Percentiles rank a stretch among this genome's conserved stretches.
Evolutionary conservation across 2,888 invertebrate species (phyloP).

Genomic region (Erpobdella octoculata): DNA sequence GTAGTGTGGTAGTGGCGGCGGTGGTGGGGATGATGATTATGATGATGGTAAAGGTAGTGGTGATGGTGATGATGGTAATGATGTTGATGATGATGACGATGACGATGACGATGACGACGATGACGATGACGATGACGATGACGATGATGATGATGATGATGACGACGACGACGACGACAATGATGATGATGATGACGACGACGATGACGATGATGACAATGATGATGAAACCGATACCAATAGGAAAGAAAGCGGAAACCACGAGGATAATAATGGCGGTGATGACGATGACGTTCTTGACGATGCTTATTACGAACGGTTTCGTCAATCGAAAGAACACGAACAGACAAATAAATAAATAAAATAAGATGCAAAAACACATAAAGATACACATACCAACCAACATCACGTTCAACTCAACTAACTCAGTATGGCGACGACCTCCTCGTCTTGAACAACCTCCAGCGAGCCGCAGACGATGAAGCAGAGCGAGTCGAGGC

Average conservation of each 20-base stretch:
- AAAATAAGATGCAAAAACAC: no score
- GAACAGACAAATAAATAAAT: no score
- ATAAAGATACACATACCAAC: not conserved
- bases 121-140: slow-evolving; percentile 26
- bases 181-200: slow-evolving; percentile 15
- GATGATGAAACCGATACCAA: not conserved
- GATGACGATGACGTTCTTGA: not conserved
- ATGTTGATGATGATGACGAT: slow-evolving; percentile 20
- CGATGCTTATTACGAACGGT: not conserved
- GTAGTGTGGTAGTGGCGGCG: slow-evolving; percentile 28
- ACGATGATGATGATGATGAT: slow-evolving; percentile 13
- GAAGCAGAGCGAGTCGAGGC: slow-evolving; percentile 94
- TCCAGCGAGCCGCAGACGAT: slow-evolving; percentile 97
- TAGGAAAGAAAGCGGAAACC: slow-evolving; percentile 2
- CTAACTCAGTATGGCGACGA: slow-evolving; percentile 89
- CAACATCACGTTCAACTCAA: slow-evolving; percentile 10
- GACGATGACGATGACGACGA: slow-evolving; percentile 30
- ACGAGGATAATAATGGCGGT: slow-evolving; percentile 12
- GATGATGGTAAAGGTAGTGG: not conserved
- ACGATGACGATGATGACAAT: slow-evolving; percentile 25
- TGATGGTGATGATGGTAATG: not conserved
- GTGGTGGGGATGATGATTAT: slow-evolving; percentile 27
- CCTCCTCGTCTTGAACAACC: slow-evolving; percentile 98
- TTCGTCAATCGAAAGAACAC: not conserved
- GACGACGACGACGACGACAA: slow-evolving; percentile 12